Base-by-base conservation (phyloP, 2,113 vertebrate species). In the Amia ocellicauda region DNA sequence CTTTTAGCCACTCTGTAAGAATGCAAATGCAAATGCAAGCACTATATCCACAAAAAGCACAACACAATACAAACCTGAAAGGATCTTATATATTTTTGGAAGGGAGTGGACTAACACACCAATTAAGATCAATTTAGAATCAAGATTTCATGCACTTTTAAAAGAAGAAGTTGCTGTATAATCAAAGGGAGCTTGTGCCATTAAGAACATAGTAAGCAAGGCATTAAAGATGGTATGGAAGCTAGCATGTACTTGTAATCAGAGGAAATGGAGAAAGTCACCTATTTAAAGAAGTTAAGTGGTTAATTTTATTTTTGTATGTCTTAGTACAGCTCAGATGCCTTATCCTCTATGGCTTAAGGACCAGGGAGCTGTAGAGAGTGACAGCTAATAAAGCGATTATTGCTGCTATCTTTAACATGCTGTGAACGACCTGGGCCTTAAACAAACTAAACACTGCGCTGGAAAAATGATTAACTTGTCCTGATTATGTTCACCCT, bases 361-460 rank as follows among this genome's bases (percentile, higher is more conserved):
- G 79, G 85, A 82, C 79, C 83, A 80, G 83, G 76, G 76, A 79
- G 83, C 83, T 80, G 79, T 82, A 87, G 80, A 82, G 79, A 64
- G 80, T 72, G 72, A 83, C 74, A 74, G 84, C 82, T 77, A 84
- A 86, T 90, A 91, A 91, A 91, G 87, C 2, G 1, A 78, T 88
- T 82, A 86, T 84, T 89, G 81, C 78, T 87, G 81, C 86, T 88
- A 86, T 88, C 86, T 91, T 85, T 85, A 85, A 85, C 85, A 85
- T 81, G 78, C 83, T 88, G 85, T 78, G 88, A 89, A 90, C 78
- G 72, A 78, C 68, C 76, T 60, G 62, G 79, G 81, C 74, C 82
- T 90, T 87, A 89, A 84, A 88, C 85, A 91, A 90, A 87, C 89
- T 78, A 76, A 78, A 74, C 73, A 73, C 85, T 83, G 78, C 74